These are phyloP conservation scores for Patella caerulea DNA, from an alignment of 2,888 invertebrate genomes.

Conservation along the genomic window DNA sequence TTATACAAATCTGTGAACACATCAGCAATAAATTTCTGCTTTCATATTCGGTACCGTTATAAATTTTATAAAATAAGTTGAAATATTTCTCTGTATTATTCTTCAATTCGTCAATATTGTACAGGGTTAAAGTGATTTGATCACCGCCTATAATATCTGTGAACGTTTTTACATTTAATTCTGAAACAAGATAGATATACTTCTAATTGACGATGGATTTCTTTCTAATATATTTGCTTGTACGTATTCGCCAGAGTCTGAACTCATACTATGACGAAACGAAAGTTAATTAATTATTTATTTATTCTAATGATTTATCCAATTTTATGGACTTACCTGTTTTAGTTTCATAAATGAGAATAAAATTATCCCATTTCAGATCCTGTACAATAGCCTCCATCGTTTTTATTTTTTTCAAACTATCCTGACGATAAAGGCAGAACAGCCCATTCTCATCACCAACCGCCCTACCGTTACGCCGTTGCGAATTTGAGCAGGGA, in stretches of 20 bases:
- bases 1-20: slow-evolving; percentile 2
- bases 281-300: too few relatives aligned
- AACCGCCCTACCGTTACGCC: neutral
- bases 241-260: too few relatives aligned
- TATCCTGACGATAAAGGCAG: neutral
- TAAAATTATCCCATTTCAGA: neutral
- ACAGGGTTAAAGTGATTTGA: neutral
- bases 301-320: too few relatives aligned
- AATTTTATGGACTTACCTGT: neutral
- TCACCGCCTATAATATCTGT: neutral
- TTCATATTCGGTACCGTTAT: neutral
- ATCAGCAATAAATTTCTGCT: neutral
- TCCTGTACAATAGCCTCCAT: neutral
- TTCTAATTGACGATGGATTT: neutral
- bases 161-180: neutral
- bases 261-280: too few relatives aligned
- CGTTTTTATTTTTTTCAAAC: neutral
- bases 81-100: neutral
- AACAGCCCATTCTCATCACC: neutral
- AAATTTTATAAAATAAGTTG: neutral
- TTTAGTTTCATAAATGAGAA: neutral
- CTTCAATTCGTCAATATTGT: neutral
- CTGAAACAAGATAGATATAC: neutral
- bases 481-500: too few relatives aligned
- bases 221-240: too few relatives aligned